These are phyloP conservation scores for Balanococcus diminutus DNA, from an alignment of 2,888 invertebrate species.

Conservation along the genomic window DNA sequence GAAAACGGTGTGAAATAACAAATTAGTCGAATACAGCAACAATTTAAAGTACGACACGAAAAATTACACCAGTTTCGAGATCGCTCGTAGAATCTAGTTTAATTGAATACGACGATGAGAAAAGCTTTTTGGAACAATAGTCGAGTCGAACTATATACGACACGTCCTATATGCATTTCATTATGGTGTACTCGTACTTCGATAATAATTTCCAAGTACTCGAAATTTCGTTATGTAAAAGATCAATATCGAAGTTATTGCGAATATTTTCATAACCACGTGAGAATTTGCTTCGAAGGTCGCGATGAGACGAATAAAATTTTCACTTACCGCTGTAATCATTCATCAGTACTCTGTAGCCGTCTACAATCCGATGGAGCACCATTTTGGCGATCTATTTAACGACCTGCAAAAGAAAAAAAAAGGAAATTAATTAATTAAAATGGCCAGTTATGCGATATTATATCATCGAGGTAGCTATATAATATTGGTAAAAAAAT, in stretches of 20 bases:
- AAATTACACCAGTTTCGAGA: background rate
- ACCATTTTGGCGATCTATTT: constrained; percentile 47
- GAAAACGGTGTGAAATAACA: background rate
- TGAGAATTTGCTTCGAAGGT: background rate
- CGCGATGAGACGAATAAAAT: background rate
- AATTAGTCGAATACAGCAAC: too few species aligned
- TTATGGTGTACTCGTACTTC: background rate
- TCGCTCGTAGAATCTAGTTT: background rate
- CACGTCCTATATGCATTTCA: constrained; percentile 23
- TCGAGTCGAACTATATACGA: too few species aligned
- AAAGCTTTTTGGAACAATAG: background rate
- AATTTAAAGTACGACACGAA: background rate
- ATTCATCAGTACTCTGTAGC: constrained; percentile 54
- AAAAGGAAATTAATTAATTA: background rate
- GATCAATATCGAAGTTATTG: constrained; percentile 28
- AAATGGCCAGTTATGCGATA: background rate
- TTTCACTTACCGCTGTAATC: constrained; percentile 56
- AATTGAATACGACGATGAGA: background rate
- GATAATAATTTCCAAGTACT: constrained; percentile 1
- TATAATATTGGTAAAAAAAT: background rate
- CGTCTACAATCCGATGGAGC: constrained; percentile 36
- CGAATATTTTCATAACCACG: constrained; percentile 11
- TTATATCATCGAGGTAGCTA: background rate
- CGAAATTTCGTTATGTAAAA: constrained; percentile 1
- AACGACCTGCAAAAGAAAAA: background rate